phyloP scores from a whole-genome alignment of 2,113 vertebrate species.

The Ranitomeya variabilis region DNA sequence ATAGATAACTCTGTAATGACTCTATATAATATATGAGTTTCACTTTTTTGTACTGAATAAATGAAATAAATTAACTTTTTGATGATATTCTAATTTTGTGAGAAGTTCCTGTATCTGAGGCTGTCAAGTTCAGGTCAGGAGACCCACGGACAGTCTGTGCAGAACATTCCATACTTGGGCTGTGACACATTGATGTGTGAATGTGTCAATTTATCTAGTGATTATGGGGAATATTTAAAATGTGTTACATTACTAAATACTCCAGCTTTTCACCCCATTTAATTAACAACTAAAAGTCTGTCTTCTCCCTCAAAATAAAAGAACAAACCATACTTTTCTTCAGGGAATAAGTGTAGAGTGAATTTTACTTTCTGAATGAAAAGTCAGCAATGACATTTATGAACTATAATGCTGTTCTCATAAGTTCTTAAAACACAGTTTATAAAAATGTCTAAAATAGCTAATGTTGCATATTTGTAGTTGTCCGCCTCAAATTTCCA shows the following conservation, averaged over 20 bases:
- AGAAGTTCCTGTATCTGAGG: too few species aligned
- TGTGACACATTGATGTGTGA: too few species aligned
- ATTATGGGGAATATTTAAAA: too few species aligned
- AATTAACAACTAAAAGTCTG: not conserved
- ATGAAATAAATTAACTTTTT: too few species aligned
- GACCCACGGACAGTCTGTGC: too few species aligned
- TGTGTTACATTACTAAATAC: not conserved
- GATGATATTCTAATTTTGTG: too few species aligned
- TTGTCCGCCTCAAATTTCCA: constrained; percentile 3
- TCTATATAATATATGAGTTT: too few species aligned
- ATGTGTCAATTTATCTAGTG: too few species aligned
- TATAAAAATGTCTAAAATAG: constrained; percentile 6
- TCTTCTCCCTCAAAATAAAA: not conserved
- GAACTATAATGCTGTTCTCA: not conserved
- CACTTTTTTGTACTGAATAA: too few species aligned
- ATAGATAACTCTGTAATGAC: too few species aligned
- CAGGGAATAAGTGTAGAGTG: not conserved
- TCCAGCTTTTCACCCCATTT: not conserved
- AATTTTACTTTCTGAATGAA: not conserved
- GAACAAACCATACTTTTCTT: not conserved
- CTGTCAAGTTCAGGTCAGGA: too few species aligned
- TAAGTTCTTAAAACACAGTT: not conserved
- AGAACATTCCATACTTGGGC: too few species aligned
- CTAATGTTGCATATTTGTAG: not conserved
- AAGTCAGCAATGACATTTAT: not conserved